Evolutionary conservation across 2,888 invertebrate species (phyloP).

Genomic region (Nomada fabriciana): DNA sequence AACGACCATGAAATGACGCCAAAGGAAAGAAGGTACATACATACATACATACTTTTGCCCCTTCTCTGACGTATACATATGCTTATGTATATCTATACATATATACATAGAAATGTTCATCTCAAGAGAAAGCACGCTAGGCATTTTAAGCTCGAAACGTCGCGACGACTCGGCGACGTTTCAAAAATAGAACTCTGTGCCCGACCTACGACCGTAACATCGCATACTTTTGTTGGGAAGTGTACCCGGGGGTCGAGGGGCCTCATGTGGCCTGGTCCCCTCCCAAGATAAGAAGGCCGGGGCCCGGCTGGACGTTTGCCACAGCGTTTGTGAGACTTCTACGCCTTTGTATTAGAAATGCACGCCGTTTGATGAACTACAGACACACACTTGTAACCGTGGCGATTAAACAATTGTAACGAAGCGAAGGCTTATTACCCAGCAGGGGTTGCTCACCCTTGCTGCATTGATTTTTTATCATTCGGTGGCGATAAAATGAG

Average conservation of each 20-base stretch:
- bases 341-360: constrained; percentile 53
- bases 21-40: not conserved
- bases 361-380: constrained; percentile 23
- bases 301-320: constrained; percentile 58
- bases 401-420: constrained; percentile 7
- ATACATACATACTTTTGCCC: not conserved
- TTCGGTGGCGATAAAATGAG: not conserved
- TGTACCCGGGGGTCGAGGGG: constrained; percentile 64
- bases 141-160: constrained; percentile 33
- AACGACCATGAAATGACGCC: constrained; percentile 1
- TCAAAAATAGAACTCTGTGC: constrained; percentile 8
- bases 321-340: constrained; percentile 57
- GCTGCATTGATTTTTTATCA: not conserved
- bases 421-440: not conserved
- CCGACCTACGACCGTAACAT: not conserved
- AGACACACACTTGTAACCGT: constrained; percentile 24
- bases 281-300: constrained; percentile 66
- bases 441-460: not conserved
- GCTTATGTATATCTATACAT: too few relatives aligned
- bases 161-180: not conserved
- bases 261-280: constrained; percentile 65
- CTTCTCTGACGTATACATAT: constrained; percentile 3
- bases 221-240: constrained; percentile 60
- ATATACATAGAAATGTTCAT: constrained; percentile 24
- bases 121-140: constrained; percentile 6